Base-by-base conservation (phyloP, 2,888 invertebrate genomes). In the Eupithecia abbreviata region DNA sequence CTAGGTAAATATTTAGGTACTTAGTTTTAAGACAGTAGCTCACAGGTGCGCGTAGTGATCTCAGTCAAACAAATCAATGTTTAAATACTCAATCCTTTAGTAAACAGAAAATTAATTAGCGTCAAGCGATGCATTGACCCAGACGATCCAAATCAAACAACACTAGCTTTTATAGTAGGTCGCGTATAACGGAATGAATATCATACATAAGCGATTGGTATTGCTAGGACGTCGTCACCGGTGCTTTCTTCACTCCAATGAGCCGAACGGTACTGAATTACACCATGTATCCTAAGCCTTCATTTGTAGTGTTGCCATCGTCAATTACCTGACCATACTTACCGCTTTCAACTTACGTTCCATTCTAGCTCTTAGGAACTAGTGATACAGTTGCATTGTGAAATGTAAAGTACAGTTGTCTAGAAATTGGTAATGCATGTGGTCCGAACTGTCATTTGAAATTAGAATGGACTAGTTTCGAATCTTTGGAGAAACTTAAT, bases 181-280 rank as follows among this genome's bases (percentile, higher is more conserved):
- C 84, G 82, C 78, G 73, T 75, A 80, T 89, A 89, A 90, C 90
- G 88, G 88, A 85, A 83, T 84, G 89, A 87, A 90, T 92, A 92
- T 91, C 90, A 92, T 92, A 92, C 90, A 92, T 92, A 92, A 92
- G 86, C 88, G 93, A 93, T 94, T 94, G 94, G 92, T 93, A 94
- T 94, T 92, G 90, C 86, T 86, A 87, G 89, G 89, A 92, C 91
- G 93, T 93, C 90, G 91, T 88, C 90, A 91, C 92, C 92, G 92
- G 90, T 91, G 90, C 92, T 94, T 93, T 93, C 93, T 91, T 93
- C 93, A 92, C 89, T 91, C 93, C 90, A 93, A 92, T 91, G 92
- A 90, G 89, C 89, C 87, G 87, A 91, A 93, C 94, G 94, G 94
- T 93, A 93, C 90, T 90, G 90, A 92, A 93, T 93, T 93, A 92